Evolutionary conservation across 2,797 vertebrate genomes (phyloP).

Genomic region (Decapterus maruadsi): DNA sequence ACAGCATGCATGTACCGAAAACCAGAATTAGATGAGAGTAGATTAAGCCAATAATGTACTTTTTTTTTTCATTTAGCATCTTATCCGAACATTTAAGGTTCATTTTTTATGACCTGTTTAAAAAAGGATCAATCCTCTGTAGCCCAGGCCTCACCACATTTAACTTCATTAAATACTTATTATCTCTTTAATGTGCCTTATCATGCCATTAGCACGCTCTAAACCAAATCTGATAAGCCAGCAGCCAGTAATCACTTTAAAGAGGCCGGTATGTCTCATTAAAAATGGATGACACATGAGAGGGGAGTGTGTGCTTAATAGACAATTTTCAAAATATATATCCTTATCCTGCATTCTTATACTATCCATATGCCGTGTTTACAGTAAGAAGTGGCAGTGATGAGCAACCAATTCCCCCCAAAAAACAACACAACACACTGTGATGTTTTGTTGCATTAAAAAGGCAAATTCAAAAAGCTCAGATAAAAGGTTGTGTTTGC

Average conservation of each 20-base stretch:
- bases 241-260: constrained; percentile 71
- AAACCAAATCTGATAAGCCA: constrained; percentile 77
- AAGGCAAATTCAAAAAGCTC: constrained; percentile 22
- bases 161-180: constrained; percentile 78
- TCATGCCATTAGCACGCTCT: constrained; percentile 72
- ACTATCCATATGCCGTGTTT: not conserved
- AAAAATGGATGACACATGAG: constrained; percentile 66
- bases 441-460: constrained; percentile 21
- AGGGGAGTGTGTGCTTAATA: constrained; percentile 16
- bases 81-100: constrained; percentile 44
- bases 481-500: constrained; percentile 29
- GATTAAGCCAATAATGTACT: constrained; percentile 29
- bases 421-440: not conserved
- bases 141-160: constrained; percentile 50
- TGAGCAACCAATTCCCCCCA: not conserved
- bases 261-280: constrained; percentile 60
- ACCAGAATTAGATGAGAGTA: constrained; percentile 33
- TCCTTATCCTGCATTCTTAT: not conserved
- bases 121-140: constrained; percentile 55
- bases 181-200: constrained; percentile 77
- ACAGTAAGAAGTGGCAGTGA: not conserved
- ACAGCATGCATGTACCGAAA: constrained; percentile 30
- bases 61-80: constrained; percentile 33
- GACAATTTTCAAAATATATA: constrained; percentile 30
- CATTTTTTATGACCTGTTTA: constrained; percentile 49